phyloP scores from a whole-genome alignment of 35 echinoderm and acorn worm genomes.

The Stichopus chloronotus region DNA sequence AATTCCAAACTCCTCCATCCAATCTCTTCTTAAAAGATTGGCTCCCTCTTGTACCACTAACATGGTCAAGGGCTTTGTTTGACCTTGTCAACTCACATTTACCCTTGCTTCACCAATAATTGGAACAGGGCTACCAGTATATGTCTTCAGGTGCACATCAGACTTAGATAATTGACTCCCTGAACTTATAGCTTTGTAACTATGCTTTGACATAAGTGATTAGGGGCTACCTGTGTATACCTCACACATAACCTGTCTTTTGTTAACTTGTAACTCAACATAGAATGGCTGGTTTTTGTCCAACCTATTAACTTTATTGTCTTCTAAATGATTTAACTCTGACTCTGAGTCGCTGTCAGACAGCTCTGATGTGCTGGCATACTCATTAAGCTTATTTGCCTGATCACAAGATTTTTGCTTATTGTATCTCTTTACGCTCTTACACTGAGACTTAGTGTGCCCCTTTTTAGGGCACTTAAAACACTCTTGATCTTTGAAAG shows the following conservation, averaged over 20 bases:
- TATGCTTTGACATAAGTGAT: slow-evolving; percentile 24
- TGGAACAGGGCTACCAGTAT: too few species aligned
- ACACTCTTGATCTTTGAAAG: background rate
- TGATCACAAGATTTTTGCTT: background rate
- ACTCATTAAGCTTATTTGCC: background rate
- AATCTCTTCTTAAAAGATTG: background rate
- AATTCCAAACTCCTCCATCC: slow-evolving; percentile 22
- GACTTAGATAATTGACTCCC: too few species aligned
- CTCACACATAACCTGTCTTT: too few species aligned
- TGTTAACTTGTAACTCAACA: too few species aligned
- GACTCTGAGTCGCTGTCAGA: slow-evolving; percentile 7
- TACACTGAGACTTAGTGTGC: slow-evolving; percentile 24
- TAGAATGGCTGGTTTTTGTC: too few species aligned
- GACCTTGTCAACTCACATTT: background rate
- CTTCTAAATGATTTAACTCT: slow-evolving; percentile 37
- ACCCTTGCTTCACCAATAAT: too few species aligned
- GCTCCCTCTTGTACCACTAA: background rate
- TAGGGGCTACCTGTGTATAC: slow-evolving; percentile 62
- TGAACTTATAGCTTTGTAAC: background rate
- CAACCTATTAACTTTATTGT: slow-evolving; percentile 26
- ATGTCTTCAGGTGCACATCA: too few species aligned
- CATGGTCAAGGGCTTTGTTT: background rate
- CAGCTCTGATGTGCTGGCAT: background rate
- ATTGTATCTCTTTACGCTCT: background rate
- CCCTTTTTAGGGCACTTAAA: slow-evolving; percentile 48